phyloP scores from a whole-genome alignment of 2,888 invertebrate genomes.

The Drosophila recens region DNA sequence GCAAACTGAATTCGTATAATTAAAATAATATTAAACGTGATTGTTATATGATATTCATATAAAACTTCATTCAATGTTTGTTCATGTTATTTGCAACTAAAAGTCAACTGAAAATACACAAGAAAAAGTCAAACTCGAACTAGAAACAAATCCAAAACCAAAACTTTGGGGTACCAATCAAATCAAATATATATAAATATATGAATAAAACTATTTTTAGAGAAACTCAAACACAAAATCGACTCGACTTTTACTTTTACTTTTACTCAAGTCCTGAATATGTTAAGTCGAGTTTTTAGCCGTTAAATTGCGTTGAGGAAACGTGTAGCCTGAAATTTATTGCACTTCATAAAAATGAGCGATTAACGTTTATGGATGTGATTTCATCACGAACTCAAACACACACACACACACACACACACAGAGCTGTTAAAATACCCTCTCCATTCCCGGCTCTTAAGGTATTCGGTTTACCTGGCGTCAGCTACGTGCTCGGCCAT shows the following conservation, averaged over 20 bases:
- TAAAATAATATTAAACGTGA: slow-evolving; percentile 58
- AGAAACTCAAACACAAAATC: slow-evolving; percentile 64
- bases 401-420: slow-evolving; percentile 7
- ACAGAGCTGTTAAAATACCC: slow-evolving; percentile 21
- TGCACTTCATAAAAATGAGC: slow-evolving; percentile 80
- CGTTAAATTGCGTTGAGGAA: slow-evolving; percentile 45
- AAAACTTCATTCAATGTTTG: slow-evolving; percentile 75
- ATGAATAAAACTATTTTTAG: slow-evolving; percentile 80
- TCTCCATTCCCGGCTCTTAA: background rate
- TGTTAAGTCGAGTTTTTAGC: background rate
- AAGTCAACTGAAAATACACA: slow-evolving; percentile 53
- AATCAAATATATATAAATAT: slow-evolving; percentile 63
- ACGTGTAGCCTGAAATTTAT: slow-evolving; percentile 71
- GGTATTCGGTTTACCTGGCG: slow-evolving; percentile 11
- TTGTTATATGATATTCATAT: slow-evolving; percentile 83
- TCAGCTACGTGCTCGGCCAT: slow-evolving; percentile 62
- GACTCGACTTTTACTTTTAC: slow-evolving; percentile 11
- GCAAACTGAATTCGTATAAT: slow-evolving; percentile 45
- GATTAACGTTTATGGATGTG: slow-evolving; percentile 82
- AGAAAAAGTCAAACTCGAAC: slow-evolving; percentile 34
- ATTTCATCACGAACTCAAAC: slow-evolving; percentile 71
- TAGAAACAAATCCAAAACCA: slow-evolving; percentile 43
- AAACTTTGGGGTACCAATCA: slow-evolving; percentile 73
- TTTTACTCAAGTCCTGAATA: background rate
- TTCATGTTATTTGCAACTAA: slow-evolving; percentile 78